Evolutionary conservation across 1,140 invertebrate species (phyloP), one percentile per base, ranked within the genome.

Genomic region (Saccostrea cuccullata): DNA sequence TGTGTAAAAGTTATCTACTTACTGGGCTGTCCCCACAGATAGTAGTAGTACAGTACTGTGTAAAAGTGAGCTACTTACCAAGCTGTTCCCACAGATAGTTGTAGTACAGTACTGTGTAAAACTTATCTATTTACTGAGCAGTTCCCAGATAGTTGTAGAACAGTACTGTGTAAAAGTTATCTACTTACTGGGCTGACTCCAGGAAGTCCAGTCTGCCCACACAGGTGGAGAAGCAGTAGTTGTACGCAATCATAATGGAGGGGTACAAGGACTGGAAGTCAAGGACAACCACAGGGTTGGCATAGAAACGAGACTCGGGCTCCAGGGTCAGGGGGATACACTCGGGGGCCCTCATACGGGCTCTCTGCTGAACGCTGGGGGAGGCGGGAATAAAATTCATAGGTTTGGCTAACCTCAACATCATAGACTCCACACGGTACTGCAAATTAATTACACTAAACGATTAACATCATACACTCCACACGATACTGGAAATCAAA

Each of bases 181-280:
- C 15, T 55, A 93, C 94, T 92, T 89, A 95, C 94, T 93, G 91
- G 23, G 93, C 91, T 40, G 93, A 92, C 6, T 91, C 86, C 13
- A 94, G 89, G 30, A 88, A 96, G 91, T 98, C 97, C 0, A 99
- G 96, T 88, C 98, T 96, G 12, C 99, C 99, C 58, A 99, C 95
- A 95, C 98, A 99, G 0, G 99, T 99, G 2, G 98, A 99, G 94
- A 97, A 99, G 93, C 99, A 99, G 94, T 99, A 99, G 95, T 99
- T 99, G 94, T 99, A 99, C 12, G 98, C 99, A 84, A 99, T 99
- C 94, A 99, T 99, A 94, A 99, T 98, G 9, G 98, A 99, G 0
- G 99, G 99, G 96, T 99, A 99, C 0, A 99, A 96, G 94, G 98
- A 99, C 96, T 99, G 99, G 95, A 99, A 99, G 95, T 99, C 99